Percentiles rank a stretch among this genome's conserved stretches.
Conservation (phyloP, 2,888 invertebrate genomes). For the Malthinus flaveolus region DNA sequence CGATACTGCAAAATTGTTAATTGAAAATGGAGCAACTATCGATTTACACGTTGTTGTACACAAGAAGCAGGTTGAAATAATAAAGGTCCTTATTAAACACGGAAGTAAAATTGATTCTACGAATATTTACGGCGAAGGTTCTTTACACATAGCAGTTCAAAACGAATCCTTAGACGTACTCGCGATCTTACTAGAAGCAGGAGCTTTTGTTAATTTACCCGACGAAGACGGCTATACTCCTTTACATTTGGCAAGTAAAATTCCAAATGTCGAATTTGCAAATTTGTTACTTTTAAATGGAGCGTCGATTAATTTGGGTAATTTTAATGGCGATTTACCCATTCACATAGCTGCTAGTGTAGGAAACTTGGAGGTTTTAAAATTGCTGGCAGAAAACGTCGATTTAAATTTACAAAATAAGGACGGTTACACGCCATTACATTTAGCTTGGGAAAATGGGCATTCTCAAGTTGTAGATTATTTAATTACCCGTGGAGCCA, state of each 20-base stretch:
- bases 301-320: constrained; percentile 18
- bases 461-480: constrained; percentile 9
- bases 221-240: constrained; percentile 24
- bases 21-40: constrained; percentile 14
- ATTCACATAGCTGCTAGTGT: constrained; percentile 17
- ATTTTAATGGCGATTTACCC: constrained; percentile 22
- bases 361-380: constrained; percentile 10
- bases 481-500: constrained; percentile 9
- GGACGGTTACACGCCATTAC: constrained; percentile 15
- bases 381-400: constrained; percentile 14
- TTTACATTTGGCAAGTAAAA: constrained; percentile 16
- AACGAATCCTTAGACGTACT: constrained; percentile 13
- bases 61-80: constrained; percentile 11
- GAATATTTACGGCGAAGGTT: constrained; percentile 14
- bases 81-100: constrained; percentile 10
- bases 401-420: constrained; percentile 12
- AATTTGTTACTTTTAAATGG: constrained; percentile 12
- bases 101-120: constrained; percentile 14
- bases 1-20: constrained; percentile 20
- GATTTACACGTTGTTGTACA: constrained; percentile 21
- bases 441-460: constrained; percentile 16
- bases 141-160: constrained; percentile 17
- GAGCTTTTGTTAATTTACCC: constrained; percentile 17
- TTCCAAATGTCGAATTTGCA: constrained; percentile 1
- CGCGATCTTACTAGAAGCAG: constrained; percentile 9